These are phyloP conservation scores for Cerastis rubricosa DNA, from an alignment of 2,888 invertebrate species.

Conservation along the genomic window DNA sequence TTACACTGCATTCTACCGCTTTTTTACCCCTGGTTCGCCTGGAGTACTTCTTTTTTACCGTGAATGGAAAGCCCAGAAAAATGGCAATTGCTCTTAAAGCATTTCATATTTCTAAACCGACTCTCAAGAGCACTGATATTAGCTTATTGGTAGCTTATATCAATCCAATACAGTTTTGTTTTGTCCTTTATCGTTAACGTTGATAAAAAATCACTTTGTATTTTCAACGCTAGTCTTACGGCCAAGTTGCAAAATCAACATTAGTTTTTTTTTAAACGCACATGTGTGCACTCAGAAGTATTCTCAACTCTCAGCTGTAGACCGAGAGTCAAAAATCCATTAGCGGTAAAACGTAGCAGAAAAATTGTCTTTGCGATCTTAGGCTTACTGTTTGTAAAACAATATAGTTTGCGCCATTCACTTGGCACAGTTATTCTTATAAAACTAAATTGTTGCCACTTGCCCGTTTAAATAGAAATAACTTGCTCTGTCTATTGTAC, in stretches of 20 bases:
- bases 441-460: constrained; percentile 33
- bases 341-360: neutral
- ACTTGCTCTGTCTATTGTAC: constrained; percentile 21
- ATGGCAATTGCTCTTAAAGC: neutral
- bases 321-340: neutral
- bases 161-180: neutral
- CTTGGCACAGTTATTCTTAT: constrained; percentile 23
- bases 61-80: neutral
- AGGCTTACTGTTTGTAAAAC: constrained; percentile 37
- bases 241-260: neutral
- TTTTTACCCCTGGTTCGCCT: neutral
- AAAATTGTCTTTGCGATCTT: neutral
- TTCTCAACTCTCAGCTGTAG: neutral
- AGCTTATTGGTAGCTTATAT: neutral
- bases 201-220: neutral
- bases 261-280: neutral
- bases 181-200: neutral
- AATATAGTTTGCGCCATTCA: constrained; percentile 41
- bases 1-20: constrained; percentile 17
- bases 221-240: neutral
- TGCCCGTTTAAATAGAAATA: constrained; percentile 36
- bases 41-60: neutral
- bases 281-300: neutral
- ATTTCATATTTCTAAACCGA: neutral
- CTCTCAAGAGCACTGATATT: neutral